phyloP scores from a whole-genome alignment of 2,797 vertebrate species.

The Gymnodraco acuticeps region DNA sequence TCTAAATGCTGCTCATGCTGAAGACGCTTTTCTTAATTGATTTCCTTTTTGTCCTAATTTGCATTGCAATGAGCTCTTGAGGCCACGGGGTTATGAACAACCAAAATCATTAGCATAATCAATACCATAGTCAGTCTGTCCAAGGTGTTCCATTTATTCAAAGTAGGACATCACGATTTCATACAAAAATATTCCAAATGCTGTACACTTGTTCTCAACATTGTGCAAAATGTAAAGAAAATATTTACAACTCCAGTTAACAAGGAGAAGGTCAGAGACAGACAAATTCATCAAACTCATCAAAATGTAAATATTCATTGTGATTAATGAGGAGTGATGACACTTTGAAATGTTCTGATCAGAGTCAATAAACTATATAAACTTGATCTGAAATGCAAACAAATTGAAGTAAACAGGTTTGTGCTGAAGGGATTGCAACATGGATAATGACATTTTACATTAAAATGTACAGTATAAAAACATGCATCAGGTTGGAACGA shows the following conservation, averaged over 20 bases:
- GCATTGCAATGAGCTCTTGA: too few relatives aligned
- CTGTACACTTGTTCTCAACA: slow-evolving; percentile 74
- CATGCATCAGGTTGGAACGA: slow-evolving; percentile 38
- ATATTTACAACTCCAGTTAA: slow-evolving; percentile 67
- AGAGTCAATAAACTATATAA: slow-evolving; percentile 11
- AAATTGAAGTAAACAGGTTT: slow-evolving; percentile 35
- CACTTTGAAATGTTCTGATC: slow-evolving; percentile 34
- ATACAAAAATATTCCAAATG: slow-evolving; percentile 77
- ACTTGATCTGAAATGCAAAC: slow-evolving; percentile 31
- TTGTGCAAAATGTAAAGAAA: slow-evolving; percentile 70
- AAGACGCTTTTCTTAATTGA: too few relatives aligned
- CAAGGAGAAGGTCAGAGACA: slow-evolving; percentile 22
- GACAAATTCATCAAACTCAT: not conserved
- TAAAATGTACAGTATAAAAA: slow-evolving; percentile 27
- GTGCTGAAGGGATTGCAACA: slow-evolving; percentile 32
- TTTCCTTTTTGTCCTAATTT: too few relatives aligned
- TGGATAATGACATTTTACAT: slow-evolving; percentile 17
- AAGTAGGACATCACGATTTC: slow-evolving; percentile 58
- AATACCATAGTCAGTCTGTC: slow-evolving; percentile 28
- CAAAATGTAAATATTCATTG: slow-evolving; percentile 16
- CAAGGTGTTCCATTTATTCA: slow-evolving; percentile 58
- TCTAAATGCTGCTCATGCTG: too few relatives aligned
- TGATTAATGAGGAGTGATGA: slow-evolving; percentile 20
- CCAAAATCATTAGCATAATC: not conserved
- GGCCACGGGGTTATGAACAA: not conserved